A percentile compares a stretch with the other conserved stretches of the same genome.
phyloP scores from a whole-genome alignment of 2,888 invertebrate genomes.

The Octonoba sinensis region DNA sequence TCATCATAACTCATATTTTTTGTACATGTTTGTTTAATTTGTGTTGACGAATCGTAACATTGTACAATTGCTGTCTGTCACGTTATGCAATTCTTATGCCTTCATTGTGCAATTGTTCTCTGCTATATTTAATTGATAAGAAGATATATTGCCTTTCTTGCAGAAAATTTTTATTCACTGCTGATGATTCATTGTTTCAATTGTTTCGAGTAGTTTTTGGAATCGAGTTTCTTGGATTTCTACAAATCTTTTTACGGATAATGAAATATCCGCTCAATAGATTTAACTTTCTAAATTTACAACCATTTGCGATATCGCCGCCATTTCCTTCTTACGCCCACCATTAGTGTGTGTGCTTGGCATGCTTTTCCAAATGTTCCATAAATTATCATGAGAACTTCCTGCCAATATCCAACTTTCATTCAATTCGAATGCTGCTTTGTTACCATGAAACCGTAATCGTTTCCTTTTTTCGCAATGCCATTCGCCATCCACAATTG shows the following conservation, averaged over 20 bases:
- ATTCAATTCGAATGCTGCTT: neutral
- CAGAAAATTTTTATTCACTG: neutral
- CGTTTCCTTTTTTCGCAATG: constrained; percentile 24
- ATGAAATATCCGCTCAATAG: neutral
- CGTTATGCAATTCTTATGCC: too few species aligned
- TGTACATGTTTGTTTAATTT: neutral
- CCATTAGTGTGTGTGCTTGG: neutral
- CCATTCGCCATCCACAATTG: neutral
- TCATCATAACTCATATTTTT: too few species aligned
- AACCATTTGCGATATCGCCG: neutral
- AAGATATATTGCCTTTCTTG: neutral
- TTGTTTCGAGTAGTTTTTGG: neutral
- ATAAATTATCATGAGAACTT: constrained; percentile 1
- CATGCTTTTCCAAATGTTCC: too few species aligned
- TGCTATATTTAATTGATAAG: neutral
- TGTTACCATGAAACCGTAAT: neutral
- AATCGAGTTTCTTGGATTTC: neutral
- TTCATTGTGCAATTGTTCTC: neutral
- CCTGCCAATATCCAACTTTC: neutral
- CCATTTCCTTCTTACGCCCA: constrained; percentile 4
- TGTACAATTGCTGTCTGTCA: neutral
- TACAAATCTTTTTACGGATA: neutral
- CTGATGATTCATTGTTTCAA: neutral
- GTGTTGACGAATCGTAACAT: neutral
- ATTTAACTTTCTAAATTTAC: too few species aligned